Evolutionary conservation across 2,888 invertebrate genomes (phyloP).

Genomic region (Entomobrya multifasciata): DNA sequence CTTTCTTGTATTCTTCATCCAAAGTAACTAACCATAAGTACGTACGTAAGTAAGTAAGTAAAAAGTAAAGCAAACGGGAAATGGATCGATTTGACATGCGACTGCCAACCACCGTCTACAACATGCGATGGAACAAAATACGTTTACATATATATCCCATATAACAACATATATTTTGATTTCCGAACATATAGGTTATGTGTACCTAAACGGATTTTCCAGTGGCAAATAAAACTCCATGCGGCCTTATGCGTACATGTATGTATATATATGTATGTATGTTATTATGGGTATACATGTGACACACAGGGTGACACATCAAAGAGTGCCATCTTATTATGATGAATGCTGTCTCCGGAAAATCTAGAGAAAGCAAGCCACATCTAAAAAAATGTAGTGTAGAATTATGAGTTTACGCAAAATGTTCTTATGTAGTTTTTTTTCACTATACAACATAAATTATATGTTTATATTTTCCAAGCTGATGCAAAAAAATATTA

Average conservation of each 20-base stretch:
- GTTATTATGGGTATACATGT: no score
- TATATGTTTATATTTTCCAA: neutral
- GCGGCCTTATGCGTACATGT: no score
- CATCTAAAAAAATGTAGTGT: neutral
- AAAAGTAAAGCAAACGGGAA: constrained; percentile 30
- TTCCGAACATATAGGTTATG: neutral
- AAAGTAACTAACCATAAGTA: constrained; percentile 55
- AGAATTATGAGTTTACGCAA: neutral
- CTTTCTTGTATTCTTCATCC: no score
- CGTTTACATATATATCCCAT: neutral
- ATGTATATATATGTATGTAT: neutral
- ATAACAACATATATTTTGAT: neutral
- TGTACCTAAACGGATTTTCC: constrained; percentile 28
- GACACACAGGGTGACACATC: neutral
- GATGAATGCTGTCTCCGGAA: constrained; percentile 4
- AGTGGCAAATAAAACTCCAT: constrained; percentile 18
- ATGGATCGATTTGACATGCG: constrained; percentile 69
- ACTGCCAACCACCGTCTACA: constrained; percentile 22
- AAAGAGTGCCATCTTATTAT: no score
- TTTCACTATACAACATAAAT: no score
- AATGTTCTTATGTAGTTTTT: neutral
- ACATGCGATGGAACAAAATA: neutral
- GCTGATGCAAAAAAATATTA: neutral
- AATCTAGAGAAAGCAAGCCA: constrained; percentile 6
- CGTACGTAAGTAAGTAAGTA: constrained; percentile 56